Conservation (phyloP, 2,888 invertebrate species). For the Linyphia triangularis region DNA sequence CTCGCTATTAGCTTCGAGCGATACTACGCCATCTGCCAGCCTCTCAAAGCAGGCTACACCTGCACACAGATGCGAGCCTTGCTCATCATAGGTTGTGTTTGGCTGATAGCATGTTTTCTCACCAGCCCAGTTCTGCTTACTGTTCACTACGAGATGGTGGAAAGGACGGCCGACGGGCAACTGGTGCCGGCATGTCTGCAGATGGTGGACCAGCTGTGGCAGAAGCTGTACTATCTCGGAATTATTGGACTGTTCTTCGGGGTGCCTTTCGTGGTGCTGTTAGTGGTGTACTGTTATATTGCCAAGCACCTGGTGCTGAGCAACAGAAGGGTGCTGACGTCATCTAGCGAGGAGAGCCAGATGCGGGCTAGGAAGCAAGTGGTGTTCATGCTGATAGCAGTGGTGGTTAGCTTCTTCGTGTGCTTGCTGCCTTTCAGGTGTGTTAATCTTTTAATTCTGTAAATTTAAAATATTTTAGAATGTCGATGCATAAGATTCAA, state of each 20-base stretch:
- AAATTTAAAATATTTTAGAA: no score
- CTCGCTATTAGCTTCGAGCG: slow-evolving; percentile 95
- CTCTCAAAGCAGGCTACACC: slow-evolving; percentile 85
- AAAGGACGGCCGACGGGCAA: slow-evolving; percentile 86
- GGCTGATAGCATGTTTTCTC: slow-evolving; percentile 79
- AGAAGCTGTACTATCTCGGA: slow-evolving; percentile 88
- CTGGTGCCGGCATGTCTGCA: slow-evolving; percentile 89
- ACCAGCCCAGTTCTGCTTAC: slow-evolving; percentile 89
- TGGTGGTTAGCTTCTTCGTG: slow-evolving; percentile 93
- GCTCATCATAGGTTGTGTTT: slow-evolving; percentile 79
- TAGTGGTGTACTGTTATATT: slow-evolving; percentile 90
- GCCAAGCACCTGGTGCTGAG: slow-evolving; percentile 89
- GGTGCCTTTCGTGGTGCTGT: slow-evolving; percentile 88
- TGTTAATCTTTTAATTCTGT: no score
- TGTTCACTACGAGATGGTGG: slow-evolving; percentile 82
- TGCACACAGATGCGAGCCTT: slow-evolving; percentile 80
- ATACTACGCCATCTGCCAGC: slow-evolving; percentile 93
- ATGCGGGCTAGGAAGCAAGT: slow-evolving; percentile 75
- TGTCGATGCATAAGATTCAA: no score
- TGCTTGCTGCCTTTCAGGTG: slow-evolving; percentile 89
- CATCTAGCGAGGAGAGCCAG: slow-evolving; percentile 69
- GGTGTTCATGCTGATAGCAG: slow-evolving; percentile 92
- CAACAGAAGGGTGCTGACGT: slow-evolving; percentile 78
- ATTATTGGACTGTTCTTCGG: slow-evolving; percentile 91
- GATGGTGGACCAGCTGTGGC: slow-evolving; percentile 88